A percentile compares a stretch with the other conserved stretches of the same genome.
These are phyloP conservation scores for Fistularia tabacaria DNA, from an alignment of 2,797 vertebrate genomes.

Conservation along the genomic window DNA sequence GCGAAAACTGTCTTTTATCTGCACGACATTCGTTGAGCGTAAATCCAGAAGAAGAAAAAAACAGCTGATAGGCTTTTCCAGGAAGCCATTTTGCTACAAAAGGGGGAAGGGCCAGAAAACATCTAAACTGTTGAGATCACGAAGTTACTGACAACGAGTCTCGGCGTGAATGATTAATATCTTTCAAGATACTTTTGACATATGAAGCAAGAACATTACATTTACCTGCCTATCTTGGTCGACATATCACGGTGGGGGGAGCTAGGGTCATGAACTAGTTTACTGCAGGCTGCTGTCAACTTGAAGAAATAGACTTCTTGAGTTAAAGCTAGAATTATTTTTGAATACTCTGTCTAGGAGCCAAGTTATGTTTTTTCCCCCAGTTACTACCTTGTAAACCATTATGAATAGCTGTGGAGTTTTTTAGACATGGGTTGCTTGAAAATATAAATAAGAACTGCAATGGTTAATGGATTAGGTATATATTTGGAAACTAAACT, in stretches of 20 bases:
- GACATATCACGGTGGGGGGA: slow-evolving; percentile 16
- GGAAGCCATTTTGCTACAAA: slow-evolving; percentile 70
- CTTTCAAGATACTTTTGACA: not conserved
- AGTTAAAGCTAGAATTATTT: too few relatives aligned
- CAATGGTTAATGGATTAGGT: too few relatives aligned
- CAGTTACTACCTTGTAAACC: too few relatives aligned
- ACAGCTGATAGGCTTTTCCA: slow-evolving; percentile 62
- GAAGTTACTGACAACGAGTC: slow-evolving; percentile 32
- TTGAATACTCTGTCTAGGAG: too few relatives aligned
- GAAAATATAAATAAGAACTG: too few relatives aligned
- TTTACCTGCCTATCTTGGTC: slow-evolving; percentile 35
- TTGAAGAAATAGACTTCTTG: not conserved
- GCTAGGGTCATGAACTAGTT: slow-evolving; percentile 21
- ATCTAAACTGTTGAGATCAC: slow-evolving; percentile 33
- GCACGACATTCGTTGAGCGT: not conserved
- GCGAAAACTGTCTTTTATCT: too few relatives aligned
- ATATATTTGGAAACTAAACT: too few relatives aligned
- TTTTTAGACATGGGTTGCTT: too few relatives aligned
- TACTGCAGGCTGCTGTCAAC: not conserved
- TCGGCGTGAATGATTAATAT: slow-evolving; percentile 19
- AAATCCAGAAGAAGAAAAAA: slow-evolving; percentile 22
- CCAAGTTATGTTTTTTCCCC: too few relatives aligned
- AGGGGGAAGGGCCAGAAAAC: slow-evolving; percentile 57
- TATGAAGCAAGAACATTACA: not conserved
- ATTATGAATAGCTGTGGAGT: too few relatives aligned